A percentile compares a stretch with the other conserved stretches of the same genome.
These are phyloP conservation scores for Chironomus tentans DNA, from an alignment of 2,888 invertebrate genomes.

Conservation along the genomic window DNA sequence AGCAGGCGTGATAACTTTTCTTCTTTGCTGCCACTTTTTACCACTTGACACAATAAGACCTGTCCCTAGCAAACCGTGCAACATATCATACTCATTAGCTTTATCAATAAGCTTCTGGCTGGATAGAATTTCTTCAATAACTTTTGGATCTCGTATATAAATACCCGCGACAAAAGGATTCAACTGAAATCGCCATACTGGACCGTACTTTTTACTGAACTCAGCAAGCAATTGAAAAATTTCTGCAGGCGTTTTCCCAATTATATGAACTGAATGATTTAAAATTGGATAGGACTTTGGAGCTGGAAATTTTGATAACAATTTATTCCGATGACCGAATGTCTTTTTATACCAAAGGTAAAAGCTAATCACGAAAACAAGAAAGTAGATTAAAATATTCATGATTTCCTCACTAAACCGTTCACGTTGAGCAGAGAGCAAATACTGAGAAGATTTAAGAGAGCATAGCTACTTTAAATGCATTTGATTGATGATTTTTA, in stretches of 20 bases:
- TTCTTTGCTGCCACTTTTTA: slow-evolving; percentile 51
- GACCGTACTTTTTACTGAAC: neutral
- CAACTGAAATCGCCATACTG: neutral
- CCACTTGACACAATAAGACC: slow-evolving; percentile 48
- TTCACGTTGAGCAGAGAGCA: neutral
- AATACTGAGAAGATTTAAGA: neutral
- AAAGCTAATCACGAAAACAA: neutral
- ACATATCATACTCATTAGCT: slow-evolving; percentile 43
- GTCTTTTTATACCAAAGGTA: neutral
- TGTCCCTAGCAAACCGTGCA: slow-evolving; percentile 31
- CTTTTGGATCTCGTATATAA: slow-evolving; percentile 38
- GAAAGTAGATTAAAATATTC: neutral
- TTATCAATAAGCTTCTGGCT: slow-evolving; percentile 45
- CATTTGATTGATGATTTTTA: neutral
- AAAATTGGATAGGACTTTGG: neutral
- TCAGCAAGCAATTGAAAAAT: neutral
- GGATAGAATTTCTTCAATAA: slow-evolving; percentile 38
- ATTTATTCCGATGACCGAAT: neutral
- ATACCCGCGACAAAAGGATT: slow-evolving; percentile 29
- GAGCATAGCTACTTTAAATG: neutral
- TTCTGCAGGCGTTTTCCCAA: neutral
- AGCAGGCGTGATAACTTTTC: slow-evolving; percentile 66
- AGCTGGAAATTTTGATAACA: neutral
- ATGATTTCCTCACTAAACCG: neutral
- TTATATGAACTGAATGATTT: neutral